A percentile compares a stretch with the other conserved stretches of the same genome.
Conservation (phyloP, 2,888 invertebrate species). For the Platerodrilus igneus region DNA sequence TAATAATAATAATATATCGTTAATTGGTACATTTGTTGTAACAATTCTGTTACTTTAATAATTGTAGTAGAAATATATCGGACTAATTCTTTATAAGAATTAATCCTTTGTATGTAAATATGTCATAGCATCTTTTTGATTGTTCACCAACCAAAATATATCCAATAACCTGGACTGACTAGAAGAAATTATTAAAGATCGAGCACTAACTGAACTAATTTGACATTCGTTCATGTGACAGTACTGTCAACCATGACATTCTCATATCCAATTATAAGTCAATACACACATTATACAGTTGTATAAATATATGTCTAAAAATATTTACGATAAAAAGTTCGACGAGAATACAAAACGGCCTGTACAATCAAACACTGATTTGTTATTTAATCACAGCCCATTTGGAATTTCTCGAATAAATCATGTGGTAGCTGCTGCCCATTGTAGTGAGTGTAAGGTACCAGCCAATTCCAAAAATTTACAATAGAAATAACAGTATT, state of each 20-base stretch:
- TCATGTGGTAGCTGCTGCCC: conserved; percentile 36
- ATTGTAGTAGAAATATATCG: conserved; percentile 46
- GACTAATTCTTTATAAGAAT: conserved; percentile 40
- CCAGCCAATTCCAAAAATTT: conserved; percentile 21
- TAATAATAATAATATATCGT: too few relatives aligned
- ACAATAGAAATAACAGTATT: too few relatives aligned
- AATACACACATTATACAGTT: conserved; percentile 39
- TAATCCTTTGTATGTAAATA: conserved; percentile 43
- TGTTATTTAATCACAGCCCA: conserved; percentile 72
- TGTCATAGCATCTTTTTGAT: conserved; percentile 42
- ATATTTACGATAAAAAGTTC: conserved; percentile 44
- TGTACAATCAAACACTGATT: conserved; percentile 66
- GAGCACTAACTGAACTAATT: conserved; percentile 39
- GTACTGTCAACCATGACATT: conserved; percentile 24
- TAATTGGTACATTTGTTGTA: conserved; percentile 65
- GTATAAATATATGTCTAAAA: conserved; percentile 44
- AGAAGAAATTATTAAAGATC: conserved; percentile 42
- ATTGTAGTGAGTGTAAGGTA: conserved; percentile 14
- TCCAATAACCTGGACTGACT: conserved; percentile 41
- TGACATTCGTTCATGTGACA: conserved; percentile 28
- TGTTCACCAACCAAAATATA: too few relatives aligned
- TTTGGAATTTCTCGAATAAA: conserved; percentile 64
- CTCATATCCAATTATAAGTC: conserved; percentile 30
- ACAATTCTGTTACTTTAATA: conserved; percentile 48
- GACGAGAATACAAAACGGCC: conserved; percentile 61